Base-by-base conservation (phyloP, 2,888 invertebrate species). In the Pyralis farinalis region DNA sequence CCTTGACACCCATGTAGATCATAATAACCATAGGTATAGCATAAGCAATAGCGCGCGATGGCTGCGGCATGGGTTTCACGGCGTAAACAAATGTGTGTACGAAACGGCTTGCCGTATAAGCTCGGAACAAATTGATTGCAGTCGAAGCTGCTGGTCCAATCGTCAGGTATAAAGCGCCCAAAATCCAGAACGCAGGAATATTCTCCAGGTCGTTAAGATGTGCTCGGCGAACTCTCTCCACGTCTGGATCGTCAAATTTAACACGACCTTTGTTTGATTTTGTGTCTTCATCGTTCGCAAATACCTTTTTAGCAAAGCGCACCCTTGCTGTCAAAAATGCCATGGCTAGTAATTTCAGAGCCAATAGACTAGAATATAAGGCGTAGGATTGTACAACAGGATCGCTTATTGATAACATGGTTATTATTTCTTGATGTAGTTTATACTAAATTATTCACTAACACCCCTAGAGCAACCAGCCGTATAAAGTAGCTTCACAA, bases 201-300 rank as follows among this genome's bases (percentile, higher is more conserved):
- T 93, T 94, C 73, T 94, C 94, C 63, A 94, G 64, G 66, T 94
- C 94, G 59, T 94, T 94, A 49, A 91, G 81, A 61, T 94, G 93
- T 9, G 93, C 93, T 67, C 92, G 72, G 30, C 84, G 56, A 20
- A 75, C 71, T 42, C 84, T 55, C 52, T 86, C 86, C 28, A 85
- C 82, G 42, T 81, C 79, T 0, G 69, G 73, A 38, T 79, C 83
- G 40, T 81, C 78, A 0, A 57, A 54, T 44, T 74, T 80, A 33
- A 85, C 67, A 41, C 67, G 61, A 1, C 71, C 72, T 4, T 66
- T 63, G 1, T 31, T 25, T 1, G 21, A 5, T 39, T 50, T 65
- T 0, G 73, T 67, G 48, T 81, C 80, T 44, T 83, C 83, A 36
- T 68, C 71, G 38, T 80, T 83, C 0, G 79, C 72, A 44, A 79